These are phyloP conservation scores for Corapipo altera DNA, from an alignment of 2,113 vertebrate species.

Conservation along the genomic window DNA sequence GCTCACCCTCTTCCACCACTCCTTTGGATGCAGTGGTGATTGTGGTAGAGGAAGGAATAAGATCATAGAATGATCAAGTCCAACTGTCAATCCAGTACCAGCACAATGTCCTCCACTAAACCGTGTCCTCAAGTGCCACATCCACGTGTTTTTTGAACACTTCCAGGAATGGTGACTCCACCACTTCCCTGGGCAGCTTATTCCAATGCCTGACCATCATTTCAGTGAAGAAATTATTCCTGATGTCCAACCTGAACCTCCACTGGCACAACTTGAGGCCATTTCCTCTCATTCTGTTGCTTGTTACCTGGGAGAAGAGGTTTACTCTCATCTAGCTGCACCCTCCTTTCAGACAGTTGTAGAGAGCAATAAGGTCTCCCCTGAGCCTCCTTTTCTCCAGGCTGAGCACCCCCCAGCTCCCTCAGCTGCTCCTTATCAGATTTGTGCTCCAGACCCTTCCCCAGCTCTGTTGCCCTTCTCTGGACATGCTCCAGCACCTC, in stretches of 20 bases:
- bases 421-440: not conserved
- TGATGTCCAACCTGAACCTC: not conserved
- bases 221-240: not conserved
- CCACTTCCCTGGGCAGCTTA: not conserved
- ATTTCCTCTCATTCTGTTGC: not conserved
- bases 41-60: not conserved
- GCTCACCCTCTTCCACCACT: not conserved
- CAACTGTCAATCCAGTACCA: not conserved
- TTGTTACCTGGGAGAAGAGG: not conserved
- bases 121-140: not conserved
- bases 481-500: not conserved
- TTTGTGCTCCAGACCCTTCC: not conserved
- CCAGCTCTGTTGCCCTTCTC: rapidly evolving
- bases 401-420: not conserved
- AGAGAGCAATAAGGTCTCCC: not conserved
- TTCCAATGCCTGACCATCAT: too few relatives aligned
- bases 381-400: not conserved
- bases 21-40: not conserved
- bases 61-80: not conserved
- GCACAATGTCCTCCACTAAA: not conserved
- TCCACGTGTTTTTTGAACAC: not conserved
- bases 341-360: not conserved
- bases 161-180: not conserved
- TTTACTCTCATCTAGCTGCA: rapidly evolving
- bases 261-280: not conserved